These are phyloP conservation scores for Metacarcinus magister DNA, from an alignment of 2,888 invertebrate genomes.

Conservation along the genomic window DNA sequence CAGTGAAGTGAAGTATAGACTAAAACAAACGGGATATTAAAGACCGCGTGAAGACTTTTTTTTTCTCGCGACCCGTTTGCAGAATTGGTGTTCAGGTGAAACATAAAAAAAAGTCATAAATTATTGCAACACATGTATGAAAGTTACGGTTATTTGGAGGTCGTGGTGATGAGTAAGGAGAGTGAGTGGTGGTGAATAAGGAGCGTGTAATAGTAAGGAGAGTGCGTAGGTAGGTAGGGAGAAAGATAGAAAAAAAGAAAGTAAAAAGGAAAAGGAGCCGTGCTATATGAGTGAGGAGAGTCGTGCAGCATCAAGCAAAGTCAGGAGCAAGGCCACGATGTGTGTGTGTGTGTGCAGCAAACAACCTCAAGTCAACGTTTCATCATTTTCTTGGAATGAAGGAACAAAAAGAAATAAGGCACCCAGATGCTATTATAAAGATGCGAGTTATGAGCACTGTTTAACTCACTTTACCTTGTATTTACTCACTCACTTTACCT, in stretches of 20 bases:
- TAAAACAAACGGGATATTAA: not conserved
- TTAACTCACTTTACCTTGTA: too few species aligned
- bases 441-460: not conserved
- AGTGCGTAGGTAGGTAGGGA: not conserved
- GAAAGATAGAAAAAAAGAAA: not conserved
- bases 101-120: not conserved
- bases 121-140: not conserved
- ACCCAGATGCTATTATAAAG: not conserved
- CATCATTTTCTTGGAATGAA: not conserved
- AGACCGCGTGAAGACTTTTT: not conserved
- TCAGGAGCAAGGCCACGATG: not conserved
- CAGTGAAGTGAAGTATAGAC: not conserved
- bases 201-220: conserved; percentile 28
- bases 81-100: not conserved
- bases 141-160: conserved; percentile 27
- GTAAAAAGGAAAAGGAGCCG: not conserved
- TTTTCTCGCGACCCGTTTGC: conserved; percentile 16
- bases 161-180: not conserved
- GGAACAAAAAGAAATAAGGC: not conserved
- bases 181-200: not conserved
- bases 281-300: not conserved
- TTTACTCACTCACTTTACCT: too few species aligned
- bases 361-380: not conserved
- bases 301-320: not conserved
- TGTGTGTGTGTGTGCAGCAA: not conserved